Evolutionary conservation across 1,140 invertebrate genomes (phyloP).

Genomic region (Pygmarrhopalites habei): DNA sequence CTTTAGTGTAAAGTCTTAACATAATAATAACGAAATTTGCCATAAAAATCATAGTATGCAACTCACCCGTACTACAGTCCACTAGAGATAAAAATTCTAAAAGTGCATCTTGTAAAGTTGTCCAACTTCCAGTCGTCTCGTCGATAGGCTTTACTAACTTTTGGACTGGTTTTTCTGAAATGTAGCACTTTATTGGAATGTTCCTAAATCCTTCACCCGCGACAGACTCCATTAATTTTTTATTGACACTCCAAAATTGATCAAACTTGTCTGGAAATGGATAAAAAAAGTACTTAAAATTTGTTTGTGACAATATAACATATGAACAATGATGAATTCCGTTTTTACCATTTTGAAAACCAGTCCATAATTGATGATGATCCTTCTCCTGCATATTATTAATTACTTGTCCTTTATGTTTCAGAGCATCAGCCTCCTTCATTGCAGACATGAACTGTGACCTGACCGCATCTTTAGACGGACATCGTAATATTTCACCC

Average conservation of each 20-base stretch:
- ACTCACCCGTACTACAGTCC: no score
- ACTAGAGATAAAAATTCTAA: constrained; percentile 30
- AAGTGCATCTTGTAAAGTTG: constrained; percentile 29
- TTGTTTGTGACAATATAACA: constrained; percentile 1
- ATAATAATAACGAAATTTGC: constrained; percentile 12
- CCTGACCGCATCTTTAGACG: constrained; percentile 79
- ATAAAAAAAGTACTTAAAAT: not conserved
- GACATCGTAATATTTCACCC: constrained; percentile 64
- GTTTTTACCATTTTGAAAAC: constrained; percentile 74
- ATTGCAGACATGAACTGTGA: constrained; percentile 88
- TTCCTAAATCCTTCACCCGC: constrained; percentile 73
- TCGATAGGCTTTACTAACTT: constrained; percentile 66
- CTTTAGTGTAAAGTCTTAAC: constrained; percentile 2
- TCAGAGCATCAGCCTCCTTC: constrained; percentile 96
- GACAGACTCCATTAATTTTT: constrained; percentile 82
- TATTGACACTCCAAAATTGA: constrained; percentile 96
- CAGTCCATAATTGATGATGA: constrained; percentile 92
- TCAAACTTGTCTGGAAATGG: constrained; percentile 81
- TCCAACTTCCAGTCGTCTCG: constrained; percentile 43
- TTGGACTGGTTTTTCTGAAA: constrained; percentile 50
- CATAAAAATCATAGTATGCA: no score
- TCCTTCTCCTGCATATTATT: constrained; percentile 96
- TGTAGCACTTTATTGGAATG: constrained; percentile 85
- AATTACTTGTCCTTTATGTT: constrained; percentile 84
- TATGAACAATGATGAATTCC: not conserved